Base-by-base conservation (phyloP, 2,888 invertebrate species). In the Pristionchus arcanus region DNA sequence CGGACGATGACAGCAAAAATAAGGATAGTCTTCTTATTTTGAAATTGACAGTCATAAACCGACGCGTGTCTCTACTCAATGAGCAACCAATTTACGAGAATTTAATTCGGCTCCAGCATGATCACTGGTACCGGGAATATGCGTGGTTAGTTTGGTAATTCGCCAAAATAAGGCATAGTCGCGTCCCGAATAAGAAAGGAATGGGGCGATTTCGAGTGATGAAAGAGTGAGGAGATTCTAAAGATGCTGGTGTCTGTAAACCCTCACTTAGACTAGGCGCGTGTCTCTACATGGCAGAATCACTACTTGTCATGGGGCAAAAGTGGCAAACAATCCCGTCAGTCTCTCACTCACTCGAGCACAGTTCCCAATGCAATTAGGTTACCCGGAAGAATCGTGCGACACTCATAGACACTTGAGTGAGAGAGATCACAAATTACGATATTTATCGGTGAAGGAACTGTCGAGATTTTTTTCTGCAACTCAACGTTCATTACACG, bases 331-430 rank as follows among this genome's bases (percentile, higher is more conserved):
- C 74, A 74, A 74, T 63, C 63, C 25, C 63, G 63, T 63, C 63
- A 63, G 63, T 63, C 63, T 63, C n/a, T 63, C 63, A 3, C 37
- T 74, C 37, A 15, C 16, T 71, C 31, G 74, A 74, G 42, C 37
- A 34, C 71, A 71, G 31, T 34, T 15, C 59, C 16, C 37, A 74
- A 74, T 74, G 42, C 74, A 74, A 74, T 74, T 74, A 74, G 74
- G 74, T 63, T 63, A 63, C 63, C 63, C 63, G 63, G 63, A 63
- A 63, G 63, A 63, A 63, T 63, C 63, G 63, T 16, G 25, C 25
- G 11, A 25, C 25, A 42, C 42, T 42, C 63, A 63, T 63, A 63
- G 25, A 11, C 63, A 11, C 63, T 63, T n/a, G 63, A 63, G 59
- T 16, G 59, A 53, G 59, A 63, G n/a, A 63, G 63, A 63, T 63